These are phyloP conservation scores for Cancer borealis DNA, from an alignment of 2,888 invertebrate genomes.

Conservation along the genomic window DNA sequence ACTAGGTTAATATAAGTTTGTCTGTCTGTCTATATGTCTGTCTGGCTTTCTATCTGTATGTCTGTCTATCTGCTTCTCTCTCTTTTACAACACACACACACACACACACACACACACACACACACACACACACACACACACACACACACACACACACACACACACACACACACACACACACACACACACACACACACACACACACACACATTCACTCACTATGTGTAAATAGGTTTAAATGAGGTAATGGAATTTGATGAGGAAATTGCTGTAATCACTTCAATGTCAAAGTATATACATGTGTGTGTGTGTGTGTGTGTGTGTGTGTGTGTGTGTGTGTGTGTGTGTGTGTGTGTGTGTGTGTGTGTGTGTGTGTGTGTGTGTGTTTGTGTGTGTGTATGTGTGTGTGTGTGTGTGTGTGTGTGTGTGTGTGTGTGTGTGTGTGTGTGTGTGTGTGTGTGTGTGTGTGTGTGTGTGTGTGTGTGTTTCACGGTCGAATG, in stretches of 20 bases:
- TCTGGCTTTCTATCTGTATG: too few species aligned
- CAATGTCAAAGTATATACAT: neutral
- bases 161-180: conserved; percentile 20
- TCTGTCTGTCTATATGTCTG: too few species aligned
- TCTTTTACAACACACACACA: neutral
- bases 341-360: neutral
- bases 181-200: neutral
- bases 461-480: too few species aligned
- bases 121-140: neutral
- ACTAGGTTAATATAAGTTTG: too few species aligned
- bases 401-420: neutral
- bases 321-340: neutral
- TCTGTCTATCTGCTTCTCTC: too few species aligned
- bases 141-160: neutral
- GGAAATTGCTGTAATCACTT: neutral
- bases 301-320: conserved; percentile 4
- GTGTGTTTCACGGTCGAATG: too few species aligned
- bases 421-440: neutral
- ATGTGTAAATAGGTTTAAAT: neutral
- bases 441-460: too few species aligned
- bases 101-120: neutral
- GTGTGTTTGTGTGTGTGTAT: neutral
- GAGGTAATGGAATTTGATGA: neutral
- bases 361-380: too few species aligned
- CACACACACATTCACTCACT: neutral